These are phyloP conservation scores for Diaperis boleti DNA, from an alignment of 2,888 invertebrate genomes.

Conservation along the genomic window DNA sequence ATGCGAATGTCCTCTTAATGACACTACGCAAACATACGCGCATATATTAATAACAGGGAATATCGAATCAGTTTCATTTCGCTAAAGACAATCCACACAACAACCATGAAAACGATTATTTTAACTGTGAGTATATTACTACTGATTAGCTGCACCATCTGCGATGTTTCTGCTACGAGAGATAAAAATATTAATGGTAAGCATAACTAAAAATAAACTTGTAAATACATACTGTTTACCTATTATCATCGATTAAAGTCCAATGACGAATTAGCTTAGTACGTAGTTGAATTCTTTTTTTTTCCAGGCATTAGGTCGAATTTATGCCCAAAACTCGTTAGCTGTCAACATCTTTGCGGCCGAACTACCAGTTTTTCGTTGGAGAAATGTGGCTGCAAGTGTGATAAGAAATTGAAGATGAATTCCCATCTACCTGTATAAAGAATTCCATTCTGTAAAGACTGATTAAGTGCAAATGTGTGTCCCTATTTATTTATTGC, in stretches of 20 bases:
- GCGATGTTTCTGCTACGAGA: not conserved
- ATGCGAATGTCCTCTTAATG: too few species aligned
- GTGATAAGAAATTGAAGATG: not conserved
- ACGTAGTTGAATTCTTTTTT: not conserved
- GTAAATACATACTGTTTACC: not conserved
- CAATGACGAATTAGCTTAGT: too few species aligned
- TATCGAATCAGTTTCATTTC: not conserved
- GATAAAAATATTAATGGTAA: not conserved
- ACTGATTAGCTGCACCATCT: not conserved
- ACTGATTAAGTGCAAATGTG: too few species aligned
- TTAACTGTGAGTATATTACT: not conserved
- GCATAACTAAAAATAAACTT: too few species aligned
- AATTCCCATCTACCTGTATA: constrained; percentile 8
- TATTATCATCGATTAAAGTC: too few species aligned
- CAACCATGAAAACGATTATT: not conserved
- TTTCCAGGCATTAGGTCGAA: not conserved
- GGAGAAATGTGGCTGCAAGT: constrained; percentile 5
- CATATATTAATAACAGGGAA: not conserved
- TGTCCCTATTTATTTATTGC: too few species aligned
- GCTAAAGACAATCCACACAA: not conserved
- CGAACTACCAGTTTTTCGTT: not conserved
- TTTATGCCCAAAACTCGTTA: not conserved
- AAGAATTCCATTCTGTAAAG: not conserved
- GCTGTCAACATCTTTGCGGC: constrained; percentile 1
- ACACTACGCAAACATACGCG: too few species aligned